A percentile compares a stretch with the other conserved stretches of the same genome.
Conservation (phyloP, 2,888 invertebrate genomes). For the Eilema sororculum region DNA sequence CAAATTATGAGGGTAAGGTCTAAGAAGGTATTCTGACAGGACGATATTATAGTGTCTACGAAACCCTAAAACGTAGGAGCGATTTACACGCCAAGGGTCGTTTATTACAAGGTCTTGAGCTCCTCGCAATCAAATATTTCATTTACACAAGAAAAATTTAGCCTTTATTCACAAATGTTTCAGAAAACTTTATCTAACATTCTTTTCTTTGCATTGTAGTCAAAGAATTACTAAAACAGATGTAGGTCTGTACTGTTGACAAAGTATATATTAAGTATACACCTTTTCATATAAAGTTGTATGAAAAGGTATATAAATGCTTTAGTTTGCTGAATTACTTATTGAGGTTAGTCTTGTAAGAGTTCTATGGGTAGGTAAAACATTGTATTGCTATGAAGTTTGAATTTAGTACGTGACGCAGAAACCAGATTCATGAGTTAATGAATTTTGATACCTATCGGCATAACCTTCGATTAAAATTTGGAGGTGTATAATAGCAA, state of each 20-base stretch:
- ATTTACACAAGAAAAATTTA: conserved; percentile 48
- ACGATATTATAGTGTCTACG: conserved; percentile 45
- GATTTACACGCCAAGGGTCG: conserved; percentile 44
- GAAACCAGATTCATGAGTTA: too few species aligned
- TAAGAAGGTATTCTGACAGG: conserved; percentile 25
- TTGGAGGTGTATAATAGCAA: too few species aligned
- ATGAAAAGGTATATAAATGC: too few species aligned
- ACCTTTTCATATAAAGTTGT: too few species aligned
- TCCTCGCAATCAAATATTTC: conserved; percentile 50
- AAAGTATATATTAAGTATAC: neutral
- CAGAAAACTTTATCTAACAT: conserved; percentile 2
- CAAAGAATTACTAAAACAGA: neutral
- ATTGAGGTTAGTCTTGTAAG: too few species aligned
- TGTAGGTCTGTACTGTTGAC: neutral
- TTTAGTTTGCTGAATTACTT: too few species aligned
- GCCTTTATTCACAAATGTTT: conserved; percentile 37
- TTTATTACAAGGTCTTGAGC: conserved; percentile 51
- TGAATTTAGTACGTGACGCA: too few species aligned
- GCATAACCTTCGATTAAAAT: too few species aligned
- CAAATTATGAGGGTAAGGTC: conserved; percentile 33
- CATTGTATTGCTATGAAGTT: too few species aligned
- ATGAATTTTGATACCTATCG: too few species aligned
- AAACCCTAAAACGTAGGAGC: conserved; percentile 38
- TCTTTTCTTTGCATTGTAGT: neutral
- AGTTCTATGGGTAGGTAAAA: too few species aligned